phyloP scores from a whole-genome alignment of 2,113 vertebrate species.

The Butorides virescens region DNA sequence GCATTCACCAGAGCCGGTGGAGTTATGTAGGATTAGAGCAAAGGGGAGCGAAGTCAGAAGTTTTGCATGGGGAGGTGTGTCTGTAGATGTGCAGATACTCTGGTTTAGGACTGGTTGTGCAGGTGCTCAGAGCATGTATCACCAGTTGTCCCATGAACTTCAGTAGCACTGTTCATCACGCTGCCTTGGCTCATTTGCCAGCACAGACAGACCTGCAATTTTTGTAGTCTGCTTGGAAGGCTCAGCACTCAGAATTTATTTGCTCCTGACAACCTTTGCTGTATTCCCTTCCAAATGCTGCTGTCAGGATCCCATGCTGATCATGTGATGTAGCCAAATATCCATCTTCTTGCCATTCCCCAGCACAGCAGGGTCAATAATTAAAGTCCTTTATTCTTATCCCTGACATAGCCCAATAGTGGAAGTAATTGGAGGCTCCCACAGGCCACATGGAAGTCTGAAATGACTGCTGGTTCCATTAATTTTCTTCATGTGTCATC shows the following conservation, averaged over 20 bases:
- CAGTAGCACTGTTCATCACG: not conserved
- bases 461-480: not conserved
- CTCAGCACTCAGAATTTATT: not conserved
- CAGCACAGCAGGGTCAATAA: constrained; percentile 34
- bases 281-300: not conserved
- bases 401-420: not conserved
- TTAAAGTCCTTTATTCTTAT: constrained; percentile 24
- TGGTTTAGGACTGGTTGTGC: not conserved
- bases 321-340: not conserved
- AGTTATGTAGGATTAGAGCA: not conserved
- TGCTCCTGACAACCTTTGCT: not conserved
- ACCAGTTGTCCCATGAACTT: not conserved
- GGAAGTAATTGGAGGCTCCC: not conserved
- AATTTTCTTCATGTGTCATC: constrained; percentile 4
- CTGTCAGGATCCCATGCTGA: not conserved
- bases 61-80: not conserved
- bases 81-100: not conserved
- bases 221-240: not conserved
- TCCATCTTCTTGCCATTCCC: not conserved
- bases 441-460: not conserved
- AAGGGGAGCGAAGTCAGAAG: not conserved
- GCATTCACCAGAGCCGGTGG: not conserved
- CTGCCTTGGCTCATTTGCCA: not conserved
- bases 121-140: not conserved
- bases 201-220: not conserved